These are phyloP conservation scores for Agrochola lychnidis DNA, from an alignment of 2,888 invertebrate species.

Conservation along the genomic window DNA sequence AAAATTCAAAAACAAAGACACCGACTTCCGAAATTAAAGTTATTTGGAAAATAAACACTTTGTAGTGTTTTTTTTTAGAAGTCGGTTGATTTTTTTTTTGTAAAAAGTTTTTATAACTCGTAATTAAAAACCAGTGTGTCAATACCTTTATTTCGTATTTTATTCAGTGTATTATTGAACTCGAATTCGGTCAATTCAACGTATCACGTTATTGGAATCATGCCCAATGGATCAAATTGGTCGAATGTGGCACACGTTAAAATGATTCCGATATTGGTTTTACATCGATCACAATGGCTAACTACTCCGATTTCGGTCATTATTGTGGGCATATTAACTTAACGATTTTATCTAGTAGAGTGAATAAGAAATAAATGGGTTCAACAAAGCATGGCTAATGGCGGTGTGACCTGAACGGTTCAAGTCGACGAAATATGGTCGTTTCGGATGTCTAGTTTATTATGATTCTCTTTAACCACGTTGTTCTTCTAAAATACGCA, in stretches of 20 bases:
- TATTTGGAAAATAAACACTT: no score
- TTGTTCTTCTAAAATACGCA: neutral
- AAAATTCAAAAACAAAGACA: no score
- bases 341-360: constrained; percentile 41
- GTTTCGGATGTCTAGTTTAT: neutral
- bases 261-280: constrained; percentile 64
- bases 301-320: constrained; percentile 36
- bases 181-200: constrained; percentile 60
- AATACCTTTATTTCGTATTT: constrained; percentile 39
- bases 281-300: constrained; percentile 49
- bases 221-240: constrained; percentile 67
- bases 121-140: neutral
- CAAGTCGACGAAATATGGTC: neutral
- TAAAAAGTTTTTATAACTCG: no score
- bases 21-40: no score
- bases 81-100: no score
- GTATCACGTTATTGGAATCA: constrained; percentile 66
- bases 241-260: constrained; percentile 61
- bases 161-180: constrained; percentile 55
- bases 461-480: neutral
- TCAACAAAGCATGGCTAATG: constrained; percentile 29
- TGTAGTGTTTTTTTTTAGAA: no score
- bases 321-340: constrained; percentile 49
- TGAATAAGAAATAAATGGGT: constrained; percentile 37
- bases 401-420: neutral